Evolutionary conservation across 2,888 invertebrate species (phyloP), one percentile per base, ranked within the genome.

Genomic region (Galerucella pusilla): DNA sequence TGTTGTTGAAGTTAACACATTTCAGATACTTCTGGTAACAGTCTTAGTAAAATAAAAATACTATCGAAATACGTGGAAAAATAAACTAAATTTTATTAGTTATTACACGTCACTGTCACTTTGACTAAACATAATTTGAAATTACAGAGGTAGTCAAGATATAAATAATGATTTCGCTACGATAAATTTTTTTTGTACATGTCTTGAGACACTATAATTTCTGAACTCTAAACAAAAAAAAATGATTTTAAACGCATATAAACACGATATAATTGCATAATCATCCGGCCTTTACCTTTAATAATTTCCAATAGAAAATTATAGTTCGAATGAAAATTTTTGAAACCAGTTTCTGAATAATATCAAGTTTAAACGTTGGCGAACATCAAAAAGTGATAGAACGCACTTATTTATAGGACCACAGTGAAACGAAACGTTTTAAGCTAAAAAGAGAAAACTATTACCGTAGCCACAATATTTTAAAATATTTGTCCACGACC

Each of bases 251-350:
- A 69, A 60, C 60, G 52, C 69, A 46, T n/a, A 25, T 59, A 69
- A 69, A 69, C 60, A 49, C 45, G 61, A 61, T 69, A 69, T 69
- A 69, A 69, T 69, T 69, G 59, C 35, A 69, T 60, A 69, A 59
- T 45, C 16, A 60, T 45, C 59, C 14, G 46, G 61, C 46, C 20
- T 16, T 57, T 57, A 57, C 57, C 68, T 59, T 69, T 69, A 60
- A 68, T 68, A 68, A 69, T 49, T 42, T 10, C 63, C 69, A 69
- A 70, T 70, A 70, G 70, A 70, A 70, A 70, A 70, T 70, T 70
- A 70, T 49, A 63, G 70, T 54, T 28, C 63, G 52, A 64, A 49
- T 70, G 61, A 64, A 70, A 68, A 63, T 70, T 49, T 70, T 49
- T 42, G 46, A 69, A 70, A 70, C 70, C 70, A 14, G 63, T 70